Percentiles rank a stretch among this genome's conserved stretches.
Conservation (phyloP, 2,888 invertebrate genomes). For the Sceliomorpha sp. region DNA sequence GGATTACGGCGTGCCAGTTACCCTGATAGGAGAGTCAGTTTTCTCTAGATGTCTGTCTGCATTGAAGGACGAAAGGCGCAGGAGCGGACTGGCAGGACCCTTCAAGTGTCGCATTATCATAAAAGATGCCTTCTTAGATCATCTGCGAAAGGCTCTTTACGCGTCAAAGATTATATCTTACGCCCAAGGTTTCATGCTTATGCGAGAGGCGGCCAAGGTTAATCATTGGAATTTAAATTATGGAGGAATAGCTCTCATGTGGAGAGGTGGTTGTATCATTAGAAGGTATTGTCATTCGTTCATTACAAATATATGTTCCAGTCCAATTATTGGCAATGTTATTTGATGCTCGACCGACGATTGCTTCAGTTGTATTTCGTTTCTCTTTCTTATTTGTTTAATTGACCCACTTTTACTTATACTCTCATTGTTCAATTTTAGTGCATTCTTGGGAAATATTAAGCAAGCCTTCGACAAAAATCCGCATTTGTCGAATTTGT, state of each 20-base stretch:
- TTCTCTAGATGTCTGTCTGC: slow-evolving; percentile 98
- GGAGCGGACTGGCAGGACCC: too few relatives aligned
- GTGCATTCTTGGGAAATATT: slow-evolving; percentile 93
- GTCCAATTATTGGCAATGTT: too few relatives aligned
- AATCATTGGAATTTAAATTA: slow-evolving; percentile 98
- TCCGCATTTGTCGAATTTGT: slow-evolving; percentile 90
- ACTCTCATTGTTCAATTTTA: slow-evolving; percentile 76
- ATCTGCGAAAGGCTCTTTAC: slow-evolving; percentile 94
- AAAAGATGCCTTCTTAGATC: slow-evolving; percentile 89
- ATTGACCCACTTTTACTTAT: too few relatives aligned
- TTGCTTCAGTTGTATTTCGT: too few relatives aligned
- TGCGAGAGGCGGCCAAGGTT: slow-evolving; percentile 94
- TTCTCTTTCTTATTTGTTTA: too few relatives aligned
- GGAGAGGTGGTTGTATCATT: slow-evolving; percentile 99
- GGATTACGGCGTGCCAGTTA: slow-evolving; percentile 98
- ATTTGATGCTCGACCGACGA: too few relatives aligned
- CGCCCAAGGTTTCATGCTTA: slow-evolving; percentile 98
- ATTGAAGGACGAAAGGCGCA: slow-evolving; percentile 93
- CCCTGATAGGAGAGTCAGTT: slow-evolving; percentile 98
- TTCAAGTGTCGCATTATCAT: slow-evolving; percentile 81
- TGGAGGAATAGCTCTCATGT: slow-evolving; percentile 99
- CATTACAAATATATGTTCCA: too few relatives aligned
- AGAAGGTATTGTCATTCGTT: too few relatives aligned
- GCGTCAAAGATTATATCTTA: slow-evolving; percentile 99
- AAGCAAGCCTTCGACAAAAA: slow-evolving; percentile 96